Evolutionary conservation across 2,888 invertebrate genomes (phyloP).

Genomic region (Tachina lurida): DNA sequence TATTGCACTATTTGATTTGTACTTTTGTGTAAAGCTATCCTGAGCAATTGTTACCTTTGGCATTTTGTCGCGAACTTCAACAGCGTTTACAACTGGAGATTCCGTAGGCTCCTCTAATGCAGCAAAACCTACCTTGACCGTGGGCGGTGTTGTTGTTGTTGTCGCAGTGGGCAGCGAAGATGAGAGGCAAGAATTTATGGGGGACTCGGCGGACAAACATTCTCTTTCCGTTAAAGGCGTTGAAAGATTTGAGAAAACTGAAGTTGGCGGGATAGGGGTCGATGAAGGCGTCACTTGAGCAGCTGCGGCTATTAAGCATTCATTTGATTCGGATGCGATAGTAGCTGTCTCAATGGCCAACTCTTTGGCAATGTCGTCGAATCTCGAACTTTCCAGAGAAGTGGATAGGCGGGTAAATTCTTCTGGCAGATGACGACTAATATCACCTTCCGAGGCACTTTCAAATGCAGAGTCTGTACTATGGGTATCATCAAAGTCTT

Average conservation of each 20-base stretch:
- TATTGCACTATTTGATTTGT: constrained; percentile 69
- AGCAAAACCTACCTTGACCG: constrained; percentile 45
- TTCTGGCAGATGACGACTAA: constrained; percentile 81
- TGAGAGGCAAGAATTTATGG: constrained; percentile 71
- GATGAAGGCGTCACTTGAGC: constrained; percentile 74
- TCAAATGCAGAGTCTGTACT: constrained; percentile 82
- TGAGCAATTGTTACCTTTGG: constrained; percentile 79
- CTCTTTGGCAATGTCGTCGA: constrained; percentile 78
- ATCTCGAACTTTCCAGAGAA: constrained; percentile 78
- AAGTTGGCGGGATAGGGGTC: constrained; percentile 73
- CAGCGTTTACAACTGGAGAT: constrained; percentile 22
- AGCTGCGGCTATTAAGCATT: constrained; percentile 75
- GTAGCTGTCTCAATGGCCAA: constrained; percentile 80
- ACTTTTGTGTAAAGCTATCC: constrained; percentile 72
- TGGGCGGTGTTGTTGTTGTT: constrained; percentile 26
- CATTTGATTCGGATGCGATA: constrained; percentile 81
- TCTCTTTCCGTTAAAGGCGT: constrained; percentile 66
- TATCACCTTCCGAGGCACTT: constrained; percentile 82
- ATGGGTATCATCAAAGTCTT: constrained; percentile 81
- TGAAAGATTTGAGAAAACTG: constrained; percentile 60
- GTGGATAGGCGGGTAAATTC: constrained; percentile 79
- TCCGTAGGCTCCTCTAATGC: constrained; percentile 44
- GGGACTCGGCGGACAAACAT: constrained; percentile 60
- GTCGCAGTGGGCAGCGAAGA: constrained; percentile 69
- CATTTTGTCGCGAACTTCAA: constrained; percentile 62